phyloP scores from a whole-genome alignment of 2,797 vertebrate genomes.

The Echeneis naucrates region DNA sequence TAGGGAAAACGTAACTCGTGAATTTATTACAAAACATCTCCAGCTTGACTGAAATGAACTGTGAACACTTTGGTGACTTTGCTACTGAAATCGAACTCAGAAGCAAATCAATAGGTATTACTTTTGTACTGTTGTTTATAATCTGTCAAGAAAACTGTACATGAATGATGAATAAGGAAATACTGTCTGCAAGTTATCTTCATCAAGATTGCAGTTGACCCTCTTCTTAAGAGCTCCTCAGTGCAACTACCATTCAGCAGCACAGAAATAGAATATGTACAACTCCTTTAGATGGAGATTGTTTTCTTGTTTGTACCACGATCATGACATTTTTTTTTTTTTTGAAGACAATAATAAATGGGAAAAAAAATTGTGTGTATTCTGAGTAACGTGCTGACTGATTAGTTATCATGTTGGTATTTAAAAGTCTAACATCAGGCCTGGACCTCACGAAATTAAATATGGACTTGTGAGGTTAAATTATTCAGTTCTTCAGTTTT shows the following conservation, averaged over 20 bases:
- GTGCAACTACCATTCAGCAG: too few species aligned
- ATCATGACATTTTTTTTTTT: too few species aligned
- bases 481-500: constrained; percentile 34
- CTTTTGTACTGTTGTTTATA: not conserved
- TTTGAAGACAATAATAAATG: too few species aligned
- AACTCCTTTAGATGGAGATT: too few species aligned
- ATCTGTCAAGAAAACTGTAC: not conserved
- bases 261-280: too few species aligned
- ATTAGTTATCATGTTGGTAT: not conserved
- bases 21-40: not conserved
- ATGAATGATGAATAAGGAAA: not conserved
- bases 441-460: constrained; percentile 38
- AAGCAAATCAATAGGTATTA: not conserved
- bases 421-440: constrained; percentile 19
- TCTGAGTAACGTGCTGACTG: not conserved
- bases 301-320: too few species aligned
- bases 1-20: not conserved
- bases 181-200: not conserved
- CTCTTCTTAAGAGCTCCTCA: too few species aligned
- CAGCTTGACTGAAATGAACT: not conserved
- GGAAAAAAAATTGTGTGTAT: too few species aligned
- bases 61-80: not conserved
- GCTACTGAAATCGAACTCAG: constrained; percentile 6
- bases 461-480: constrained; percentile 13
- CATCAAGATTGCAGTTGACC: too few species aligned